These are phyloP conservation scores for Enteromius unitaeniatus DNA, from an alignment of 2,797 vertebrate species.

Conservation along the genomic window DNA sequence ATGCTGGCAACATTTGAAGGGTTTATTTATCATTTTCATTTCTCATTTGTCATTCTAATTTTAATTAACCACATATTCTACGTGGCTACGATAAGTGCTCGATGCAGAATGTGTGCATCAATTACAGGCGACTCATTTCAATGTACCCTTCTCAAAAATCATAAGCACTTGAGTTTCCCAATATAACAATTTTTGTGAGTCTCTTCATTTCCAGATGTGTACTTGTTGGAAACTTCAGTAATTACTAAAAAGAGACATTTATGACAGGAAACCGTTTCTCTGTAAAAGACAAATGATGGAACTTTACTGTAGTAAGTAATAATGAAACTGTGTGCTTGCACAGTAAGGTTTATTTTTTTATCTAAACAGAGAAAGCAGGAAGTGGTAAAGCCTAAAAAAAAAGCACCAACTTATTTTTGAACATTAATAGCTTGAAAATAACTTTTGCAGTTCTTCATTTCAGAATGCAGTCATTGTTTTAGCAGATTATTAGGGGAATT, in stretches of 20 bases:
- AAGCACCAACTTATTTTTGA: not conserved
- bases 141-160: not conserved
- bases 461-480: not conserved
- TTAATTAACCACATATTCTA: conserved; percentile 69
- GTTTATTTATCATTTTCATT: conserved; percentile 56
- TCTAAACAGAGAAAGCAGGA: not conserved
- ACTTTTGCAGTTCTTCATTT: not conserved
- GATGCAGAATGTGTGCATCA: conserved; percentile 43
- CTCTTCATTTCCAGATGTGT: not conserved
- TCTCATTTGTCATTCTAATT: conserved; percentile 64
- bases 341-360: not conserved
- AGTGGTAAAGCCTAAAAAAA: not conserved
- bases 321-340: not conserved
- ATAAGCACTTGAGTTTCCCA: conserved; percentile 3
- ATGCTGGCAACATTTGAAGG: conserved; percentile 60
- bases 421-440: not conserved
- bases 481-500: not conserved
- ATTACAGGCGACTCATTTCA: conserved; percentile 32
- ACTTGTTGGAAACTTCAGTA: not conserved
- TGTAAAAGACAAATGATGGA: not conserved
- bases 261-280: not conserved
- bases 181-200: not conserved
- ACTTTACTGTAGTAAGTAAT: not conserved
- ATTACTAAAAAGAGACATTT: not conserved
- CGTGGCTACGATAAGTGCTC: conserved; percentile 58